Evolutionary conservation across 2,888 invertebrate genomes (phyloP), one percentile per base, ranked within the genome.

Genomic region (Tuberolachnus salignus): DNA sequence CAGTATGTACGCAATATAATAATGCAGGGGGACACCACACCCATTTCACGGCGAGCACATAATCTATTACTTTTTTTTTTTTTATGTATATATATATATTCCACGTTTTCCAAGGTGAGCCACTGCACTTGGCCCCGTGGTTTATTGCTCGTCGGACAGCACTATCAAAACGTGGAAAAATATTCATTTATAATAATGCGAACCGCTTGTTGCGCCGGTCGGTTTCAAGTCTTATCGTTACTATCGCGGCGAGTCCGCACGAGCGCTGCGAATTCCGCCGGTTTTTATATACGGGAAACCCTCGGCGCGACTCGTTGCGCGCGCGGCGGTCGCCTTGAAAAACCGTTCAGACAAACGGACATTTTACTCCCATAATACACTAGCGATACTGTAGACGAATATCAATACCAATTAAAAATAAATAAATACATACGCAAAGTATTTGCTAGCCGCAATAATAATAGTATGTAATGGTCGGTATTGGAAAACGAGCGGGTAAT

Each of bases 91-190:
- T n/a, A n/a, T n/a, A n/a, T n/a, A n/a, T 74, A 53, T 42, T 57
- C 63, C 23, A 64, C 64, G 63, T 23, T 74, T 74, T 51, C 63
- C 73, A 74, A 74, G 73, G 73, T 74, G 64, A 74, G 73, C 73
- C 63, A 44, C 64, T 53, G 73, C 73, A 64, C 51, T 64, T 64
- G 49, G 53, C 53, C 11, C 51, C 26, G 73, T 63, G 73, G 49
- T 74, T 74, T 53, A 74, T 64, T 51, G 63, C 63, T 61, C 49
- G 59, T 73, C 16, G 59, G 72, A 72, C 26, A 72, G 49, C 26
- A 49, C 59, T 72, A 46, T 72, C 59, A 26, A 72, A 72, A 61
- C 46, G 46, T 34, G 46, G 26, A 55, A 71, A n/a, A 71, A 46
- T 44, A 59, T 34, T 34, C 6, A 34, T 34, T 4, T 34, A 34